Base-by-base conservation (phyloP, 2,113 vertebrate species). In the Synchiropus splendidus region DNA sequence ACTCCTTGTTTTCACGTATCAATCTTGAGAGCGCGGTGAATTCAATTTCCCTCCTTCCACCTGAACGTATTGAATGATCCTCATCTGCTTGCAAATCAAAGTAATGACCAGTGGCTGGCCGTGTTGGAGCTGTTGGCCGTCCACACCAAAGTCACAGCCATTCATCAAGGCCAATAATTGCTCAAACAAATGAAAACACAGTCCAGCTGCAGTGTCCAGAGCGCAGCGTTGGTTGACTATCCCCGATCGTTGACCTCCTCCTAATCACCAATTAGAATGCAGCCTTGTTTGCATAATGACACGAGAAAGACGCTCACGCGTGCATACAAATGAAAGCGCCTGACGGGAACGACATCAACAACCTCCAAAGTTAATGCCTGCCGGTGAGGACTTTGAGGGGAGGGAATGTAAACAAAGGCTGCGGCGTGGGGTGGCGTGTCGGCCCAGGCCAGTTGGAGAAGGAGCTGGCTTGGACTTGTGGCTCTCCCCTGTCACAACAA, bases 261-360 rank as follows among this genome's bases (percentile, higher is more conserved):
- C 54, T 74, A 72, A 80, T 76, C 59, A 72, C 43, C 64, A 70
- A 74, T 80, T 75, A 78, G 43, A 57, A 80, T 68, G 67, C 67
- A 74, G 62, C 41, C 33, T 52, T 70, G 60, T 48, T 48, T 55
- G 35, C 58, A 61, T 64, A 72, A 61, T 69, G 70, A 74, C n/a
- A 12, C 3, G n/a, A 57, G 15, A 32, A 18, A 51, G 58, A 58
- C 11, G 36, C 12, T 41, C 37, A 36, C 18, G 17, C 45, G 39
- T 63, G 5, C 52, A 53, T 59, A 54, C 48, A 44, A 16, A 43
- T 46, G 48, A 57, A 63, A 63, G 8, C 48, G 50, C 18, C 31
- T 39, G 41, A 34, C 21, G 21, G 21, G 21, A 27, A 27, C 21
- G 21, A 27, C 21, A 55, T 12, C 15, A 44, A 48, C 34, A 48